Evolutionary conservation across 2,113 vertebrate species (phyloP), one percentile per base, ranked within the genome.

Genomic region (Nycticryphes semicollaris): DNA sequence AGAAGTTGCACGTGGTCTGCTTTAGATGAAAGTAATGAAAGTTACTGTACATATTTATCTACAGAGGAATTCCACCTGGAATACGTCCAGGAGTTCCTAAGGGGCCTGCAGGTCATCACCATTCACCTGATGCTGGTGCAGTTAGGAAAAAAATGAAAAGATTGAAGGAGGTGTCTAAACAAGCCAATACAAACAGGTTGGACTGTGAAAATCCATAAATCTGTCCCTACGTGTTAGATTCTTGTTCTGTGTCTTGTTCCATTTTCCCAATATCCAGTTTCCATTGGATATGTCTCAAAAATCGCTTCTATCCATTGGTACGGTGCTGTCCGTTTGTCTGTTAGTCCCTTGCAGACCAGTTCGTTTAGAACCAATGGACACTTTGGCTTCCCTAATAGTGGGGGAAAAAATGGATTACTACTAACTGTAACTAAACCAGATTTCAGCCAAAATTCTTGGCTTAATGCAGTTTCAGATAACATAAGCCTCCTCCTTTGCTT

Each of bases 81-180:
- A 81, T 97, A 93, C 97, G 96, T 93, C 97, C 98, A 83, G 98
- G 98, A 92, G 94, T 97, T 87, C 95, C 97, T 95, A 98, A 98
- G 54, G 97, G 98, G 47, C 96, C 97, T 37, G 92, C 96, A 95
- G 97, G 89, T 97, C 97, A 87, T 85, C 96, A 95, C 62, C 93
- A 96, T 93, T 95, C 96, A 48, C 94, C 98, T 20, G 98, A 98
- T 97, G 94, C 97, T 87, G 97, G 97, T 93, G 94, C 94, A 85
- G 85, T 99, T 95, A 99, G 97, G 95, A 98, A 98, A 97, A 98
- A 99, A 97, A 97, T 98, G 92, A 98, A 98, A 96, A 98, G 98
- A 97, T 97, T 98, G 91, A 99, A 99, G 96, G 95, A 98, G 18
- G 94, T 98, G 69, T 98, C 98, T 92, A 99, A 97, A 96, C 98